Conservation (phyloP, 2,797 vertebrate genomes). For the Danionella dracula region DNA sequence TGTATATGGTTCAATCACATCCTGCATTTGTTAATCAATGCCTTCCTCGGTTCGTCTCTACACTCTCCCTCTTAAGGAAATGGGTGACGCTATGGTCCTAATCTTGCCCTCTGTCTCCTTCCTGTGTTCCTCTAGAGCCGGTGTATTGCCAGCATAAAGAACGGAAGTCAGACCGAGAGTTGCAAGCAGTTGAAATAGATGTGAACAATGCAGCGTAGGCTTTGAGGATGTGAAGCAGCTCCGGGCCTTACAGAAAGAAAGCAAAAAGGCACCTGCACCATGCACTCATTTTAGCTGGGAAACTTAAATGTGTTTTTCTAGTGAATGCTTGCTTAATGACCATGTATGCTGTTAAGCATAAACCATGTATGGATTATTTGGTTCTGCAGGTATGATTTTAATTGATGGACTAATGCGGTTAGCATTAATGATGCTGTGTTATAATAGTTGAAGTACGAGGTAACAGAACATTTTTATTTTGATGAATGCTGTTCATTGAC, state of each 20-base stretch:
- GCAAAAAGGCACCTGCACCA: conserved; percentile 1
- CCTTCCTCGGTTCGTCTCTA: conserved; percentile 4
- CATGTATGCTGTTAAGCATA: no score
- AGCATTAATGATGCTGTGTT: neutral
- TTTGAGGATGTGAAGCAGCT: conserved; percentile 30
- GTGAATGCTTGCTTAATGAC: no score
- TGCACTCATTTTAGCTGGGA: neutral
- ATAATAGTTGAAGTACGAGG: neutral
- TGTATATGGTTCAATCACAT: conserved; percentile 2
- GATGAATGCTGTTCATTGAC: neutral
- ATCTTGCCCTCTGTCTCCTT: conserved; percentile 33
- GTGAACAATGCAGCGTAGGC: conserved; percentile 15
- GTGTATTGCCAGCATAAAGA: conserved; percentile 34
- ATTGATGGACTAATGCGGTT: neutral
- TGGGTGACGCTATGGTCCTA: conserved; percentile 19
- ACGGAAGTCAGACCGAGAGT: conserved; percentile 31
- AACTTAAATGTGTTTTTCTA: neutral
- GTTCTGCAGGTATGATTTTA: neutral
- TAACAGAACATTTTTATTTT: neutral
- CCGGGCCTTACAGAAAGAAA: neutral
- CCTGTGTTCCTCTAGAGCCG: conserved; percentile 11
- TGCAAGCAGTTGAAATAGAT: conserved; percentile 12
- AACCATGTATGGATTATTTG: neutral
- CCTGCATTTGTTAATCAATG: conserved; percentile 12
- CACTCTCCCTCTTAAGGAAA: conserved; percentile 14